Evolutionary conservation across 2,113 vertebrate genomes (phyloP).

Genomic region (Limanda limanda): DNA sequence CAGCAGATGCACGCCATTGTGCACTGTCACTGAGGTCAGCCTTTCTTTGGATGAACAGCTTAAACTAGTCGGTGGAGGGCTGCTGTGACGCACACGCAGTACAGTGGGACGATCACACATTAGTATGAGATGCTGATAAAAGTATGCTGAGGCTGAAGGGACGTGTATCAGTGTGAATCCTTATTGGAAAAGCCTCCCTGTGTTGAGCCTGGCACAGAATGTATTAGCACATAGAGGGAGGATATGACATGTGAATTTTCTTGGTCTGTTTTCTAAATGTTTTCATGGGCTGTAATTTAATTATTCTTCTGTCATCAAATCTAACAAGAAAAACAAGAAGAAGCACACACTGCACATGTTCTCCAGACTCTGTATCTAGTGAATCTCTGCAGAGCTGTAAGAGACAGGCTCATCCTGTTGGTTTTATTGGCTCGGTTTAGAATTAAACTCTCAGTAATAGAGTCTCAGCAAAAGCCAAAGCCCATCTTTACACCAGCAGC

Average conservation of each 20-base stretch:
- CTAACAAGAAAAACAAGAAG: neutral
- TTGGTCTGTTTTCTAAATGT: neutral
- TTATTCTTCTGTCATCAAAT: constrained; percentile 1
- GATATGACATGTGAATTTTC: neutral
- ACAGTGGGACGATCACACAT: neutral
- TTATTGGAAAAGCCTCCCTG: neutral
- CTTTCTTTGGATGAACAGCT: neutral
- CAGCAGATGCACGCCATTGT: neutral
- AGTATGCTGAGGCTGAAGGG: neutral
- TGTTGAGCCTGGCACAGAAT: neutral
- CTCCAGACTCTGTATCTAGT: no score
- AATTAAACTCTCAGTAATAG: constrained; percentile 26
- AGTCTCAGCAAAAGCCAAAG: constrained; percentile 29
- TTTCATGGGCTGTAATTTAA: neutral
- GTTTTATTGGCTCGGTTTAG: constrained; percentile 13
- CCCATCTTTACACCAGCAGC: constrained; percentile 62
- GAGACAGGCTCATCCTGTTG: neutral
- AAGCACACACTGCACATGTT: neutral
- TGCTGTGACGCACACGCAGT: neutral
- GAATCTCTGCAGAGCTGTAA: no score
- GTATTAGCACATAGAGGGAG: neutral
- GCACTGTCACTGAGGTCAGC: neutral
- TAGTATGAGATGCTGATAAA: neutral
- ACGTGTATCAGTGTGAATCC: constrained; percentile 13
- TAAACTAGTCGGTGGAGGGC: neutral